A percentile compares a stretch with the other conserved stretches of the same genome.
Evolutionary conservation across 1,140 invertebrate genomes (phyloP).

Genomic region (Andrena cerasifolii): DNA sequence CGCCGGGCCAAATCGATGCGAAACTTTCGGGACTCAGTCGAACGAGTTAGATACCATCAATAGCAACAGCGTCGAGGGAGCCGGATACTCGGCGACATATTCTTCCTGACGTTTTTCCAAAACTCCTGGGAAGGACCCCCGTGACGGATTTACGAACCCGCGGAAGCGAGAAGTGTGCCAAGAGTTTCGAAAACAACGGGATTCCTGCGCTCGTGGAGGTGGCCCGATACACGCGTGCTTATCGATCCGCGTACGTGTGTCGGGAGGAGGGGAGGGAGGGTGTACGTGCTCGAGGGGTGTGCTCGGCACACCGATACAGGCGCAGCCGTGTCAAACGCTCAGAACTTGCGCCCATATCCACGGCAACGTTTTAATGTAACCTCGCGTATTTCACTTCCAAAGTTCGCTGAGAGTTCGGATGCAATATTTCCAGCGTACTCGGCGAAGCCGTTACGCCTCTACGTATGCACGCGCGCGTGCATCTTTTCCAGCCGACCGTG

Average conservation of each 20-base stretch:
- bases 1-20: slow-evolving; percentile 46
- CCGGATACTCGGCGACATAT: slow-evolving; percentile 50
- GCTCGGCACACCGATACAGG: background rate
- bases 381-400: slow-evolving; percentile 56
- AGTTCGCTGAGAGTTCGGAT: slow-evolving; percentile 52
- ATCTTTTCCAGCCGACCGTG: slow-evolving; percentile 9
- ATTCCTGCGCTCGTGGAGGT: background rate
- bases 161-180: slow-evolving; percentile 2
- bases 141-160: slow-evolving; percentile 67
- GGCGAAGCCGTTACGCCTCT: slow-evolving; percentile 47
- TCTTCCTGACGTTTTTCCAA: slow-evolving; percentile 51
- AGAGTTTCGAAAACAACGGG: slow-evolving; percentile 65
- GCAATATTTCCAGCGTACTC: slow-evolving; percentile 64
- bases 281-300: background rate
- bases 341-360: slow-evolving; percentile 62
- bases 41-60: slow-evolving; percentile 48
- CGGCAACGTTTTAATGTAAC: slow-evolving; percentile 65
- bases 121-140: slow-evolving; percentile 16
- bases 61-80: slow-evolving; percentile 4
- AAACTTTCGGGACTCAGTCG: slow-evolving; percentile 56
- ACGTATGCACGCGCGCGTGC: too few species aligned
- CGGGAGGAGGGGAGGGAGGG: background rate
- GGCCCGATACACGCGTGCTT: slow-evolving; percentile 7
- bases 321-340: slow-evolving; percentile 52
- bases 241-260: slow-evolving; percentile 5